Conservation (phyloP, 2,113 vertebrate species). For the Pseudopipra pipra region DNA sequence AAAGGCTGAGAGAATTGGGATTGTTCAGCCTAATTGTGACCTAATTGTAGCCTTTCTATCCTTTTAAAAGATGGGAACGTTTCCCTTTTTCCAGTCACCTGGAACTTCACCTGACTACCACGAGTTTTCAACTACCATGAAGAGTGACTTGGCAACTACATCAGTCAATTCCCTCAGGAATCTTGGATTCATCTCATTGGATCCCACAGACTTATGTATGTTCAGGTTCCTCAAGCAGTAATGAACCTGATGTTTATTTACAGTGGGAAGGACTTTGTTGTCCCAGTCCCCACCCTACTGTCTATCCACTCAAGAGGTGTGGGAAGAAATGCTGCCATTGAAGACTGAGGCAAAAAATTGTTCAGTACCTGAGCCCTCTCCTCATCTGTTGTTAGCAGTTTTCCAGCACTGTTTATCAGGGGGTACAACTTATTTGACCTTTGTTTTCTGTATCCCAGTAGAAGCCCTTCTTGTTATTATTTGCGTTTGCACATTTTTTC, state of each 20-base stretch:
- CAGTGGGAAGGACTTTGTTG: neutral
- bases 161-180: neutral
- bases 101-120: neutral
- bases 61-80: neutral
- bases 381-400: neutral
- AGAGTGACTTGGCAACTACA: neutral
- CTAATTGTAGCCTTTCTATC: neutral
- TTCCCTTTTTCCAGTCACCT: neutral
- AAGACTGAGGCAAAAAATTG: neutral
- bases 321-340: neutral
- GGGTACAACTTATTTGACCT: neutral
- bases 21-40: too few relatives aligned
- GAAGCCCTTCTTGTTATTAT: neutral
- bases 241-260: neutral
- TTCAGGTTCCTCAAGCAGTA: neutral
- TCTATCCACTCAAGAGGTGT: neutral
- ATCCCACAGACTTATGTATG: neutral
- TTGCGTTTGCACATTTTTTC: neutral
- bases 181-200: too few relatives aligned
- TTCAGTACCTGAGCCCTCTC: neutral
- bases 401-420: neutral
- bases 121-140: fast-evolving
- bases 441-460: neutral
- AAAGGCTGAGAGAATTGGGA: neutral
- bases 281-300: neutral